A percentile compares a stretch with the other conserved stretches of the same genome.
Conservation (phyloP, 2,113 vertebrate species). For the Tonatia bakeri region DNA sequence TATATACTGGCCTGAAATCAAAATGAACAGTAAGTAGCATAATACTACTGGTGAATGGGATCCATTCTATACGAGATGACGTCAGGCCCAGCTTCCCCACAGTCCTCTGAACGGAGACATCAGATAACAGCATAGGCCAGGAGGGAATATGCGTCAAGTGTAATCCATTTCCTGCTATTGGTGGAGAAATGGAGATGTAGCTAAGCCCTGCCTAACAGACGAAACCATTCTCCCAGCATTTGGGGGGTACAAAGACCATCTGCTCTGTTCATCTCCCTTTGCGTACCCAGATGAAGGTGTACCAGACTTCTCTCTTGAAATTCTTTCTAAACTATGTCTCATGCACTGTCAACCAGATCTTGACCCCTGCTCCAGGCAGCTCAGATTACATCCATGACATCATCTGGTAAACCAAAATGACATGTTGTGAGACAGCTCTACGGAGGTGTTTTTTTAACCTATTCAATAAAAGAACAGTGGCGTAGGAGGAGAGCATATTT, state of each 20-base stretch:
- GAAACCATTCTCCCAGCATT: background rate
- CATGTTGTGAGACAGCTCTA: background rate
- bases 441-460: background rate
- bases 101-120: background rate
- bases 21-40: background rate
- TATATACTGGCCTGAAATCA: background rate
- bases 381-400: slow-evolving; percentile 15
- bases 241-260: background rate
- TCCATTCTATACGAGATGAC: background rate
- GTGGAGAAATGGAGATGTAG: background rate
- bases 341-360: background rate
- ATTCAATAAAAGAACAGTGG: slow-evolving; percentile 11
- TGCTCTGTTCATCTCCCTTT: background rate
- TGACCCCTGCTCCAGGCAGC: slow-evolving; percentile 28
- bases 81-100: background rate
- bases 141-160: no score
- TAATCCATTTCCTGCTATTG: background rate
- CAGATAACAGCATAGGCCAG: background rate
- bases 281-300: background rate
- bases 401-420: slow-evolving; percentile 15
- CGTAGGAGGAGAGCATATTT: background rate
- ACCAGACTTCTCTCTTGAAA: background rate
- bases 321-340: background rate
- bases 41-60: background rate
- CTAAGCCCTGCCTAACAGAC: background rate